Conservation (phyloP, 2,113 vertebrate species). For the Ceyx margarethae region DNA sequence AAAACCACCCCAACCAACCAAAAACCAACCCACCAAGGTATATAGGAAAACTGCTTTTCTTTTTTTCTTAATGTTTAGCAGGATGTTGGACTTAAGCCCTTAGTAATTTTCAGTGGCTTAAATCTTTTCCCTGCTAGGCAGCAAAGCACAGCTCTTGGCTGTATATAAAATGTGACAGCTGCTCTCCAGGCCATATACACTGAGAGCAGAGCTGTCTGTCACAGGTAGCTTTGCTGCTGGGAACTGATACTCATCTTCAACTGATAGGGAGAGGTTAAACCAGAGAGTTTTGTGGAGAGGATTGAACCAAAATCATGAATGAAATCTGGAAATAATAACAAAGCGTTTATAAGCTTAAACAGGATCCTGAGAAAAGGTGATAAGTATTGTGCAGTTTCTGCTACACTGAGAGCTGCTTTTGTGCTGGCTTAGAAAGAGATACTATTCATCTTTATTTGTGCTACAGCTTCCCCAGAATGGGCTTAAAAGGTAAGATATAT, state of each 20-base stretch:
- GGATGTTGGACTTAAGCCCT: background rate
- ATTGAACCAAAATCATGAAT: conserved; percentile 66
- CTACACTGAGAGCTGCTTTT: conserved; percentile 35
- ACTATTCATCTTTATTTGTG: conserved; percentile 69
- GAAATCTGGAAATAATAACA: conserved; percentile 63
- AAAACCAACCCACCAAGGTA: background rate
- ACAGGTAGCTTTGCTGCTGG: conserved; percentile 23
- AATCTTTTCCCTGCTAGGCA: background rate
- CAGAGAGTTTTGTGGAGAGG: conserved; percentile 50
- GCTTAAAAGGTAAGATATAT: conserved; percentile 43
- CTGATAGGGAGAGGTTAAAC: conserved; percentile 62
- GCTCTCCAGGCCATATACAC: background rate
- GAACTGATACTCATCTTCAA: conserved; percentile 34
- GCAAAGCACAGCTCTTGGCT: conserved; percentile 5
- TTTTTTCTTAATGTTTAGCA: background rate
- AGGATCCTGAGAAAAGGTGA: conserved; percentile 24
- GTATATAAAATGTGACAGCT: conserved; percentile 25
- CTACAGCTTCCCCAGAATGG: conserved; percentile 5
- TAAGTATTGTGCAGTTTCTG: conserved; percentile 15
- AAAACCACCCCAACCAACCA: no score
- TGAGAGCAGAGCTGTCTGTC: conserved; percentile 35
- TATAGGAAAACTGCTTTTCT: background rate
- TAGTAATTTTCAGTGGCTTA: conserved; percentile 3
- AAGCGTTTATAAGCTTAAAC: conserved; percentile 61
- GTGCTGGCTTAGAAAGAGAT: conserved; percentile 31